Conservation (phyloP, 2,113 vertebrate species). For the Phaethon lepturus region DNA sequence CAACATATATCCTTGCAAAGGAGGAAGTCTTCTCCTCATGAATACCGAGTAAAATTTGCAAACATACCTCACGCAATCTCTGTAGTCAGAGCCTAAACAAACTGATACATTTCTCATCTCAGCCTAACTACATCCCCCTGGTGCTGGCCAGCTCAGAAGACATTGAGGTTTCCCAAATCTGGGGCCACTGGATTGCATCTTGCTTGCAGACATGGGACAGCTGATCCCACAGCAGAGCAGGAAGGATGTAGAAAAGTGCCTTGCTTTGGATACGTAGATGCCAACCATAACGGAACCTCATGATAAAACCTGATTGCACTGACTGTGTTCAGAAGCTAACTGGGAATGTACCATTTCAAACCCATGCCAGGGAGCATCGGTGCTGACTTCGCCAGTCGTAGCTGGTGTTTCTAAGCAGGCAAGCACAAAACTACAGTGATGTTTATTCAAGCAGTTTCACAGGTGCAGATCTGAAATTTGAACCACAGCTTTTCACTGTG, state of each 20-base stretch:
- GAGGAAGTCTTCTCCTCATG: neutral
- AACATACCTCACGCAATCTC: neutral
- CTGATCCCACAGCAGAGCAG: neutral
- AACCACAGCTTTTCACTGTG: neutral
- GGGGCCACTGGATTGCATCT: neutral
- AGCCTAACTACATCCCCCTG: rapidly evolving
- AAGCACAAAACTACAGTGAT: neutral
- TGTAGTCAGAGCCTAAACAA: neutral
- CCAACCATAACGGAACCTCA: neutral
- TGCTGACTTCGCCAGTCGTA: neutral
- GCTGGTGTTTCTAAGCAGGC: neutral
- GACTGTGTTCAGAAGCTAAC: neutral
- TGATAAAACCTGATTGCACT: neutral
- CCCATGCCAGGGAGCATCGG: neutral
- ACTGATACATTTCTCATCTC: neutral
- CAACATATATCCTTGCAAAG: neutral
- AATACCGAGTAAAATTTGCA: neutral
- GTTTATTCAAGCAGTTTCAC: neutral
- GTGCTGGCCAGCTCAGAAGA: neutral
- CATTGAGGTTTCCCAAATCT: neutral
- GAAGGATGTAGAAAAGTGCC: neutral
- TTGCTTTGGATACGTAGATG: neutral
- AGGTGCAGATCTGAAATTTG: neutral
- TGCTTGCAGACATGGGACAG: rapidly evolving
- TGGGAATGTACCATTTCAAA: neutral